Percentiles rank a stretch among this genome's conserved stretches.
phyloP scores from a whole-genome alignment of 2,113 vertebrate species.

The Hemiprocne comata region DNA sequence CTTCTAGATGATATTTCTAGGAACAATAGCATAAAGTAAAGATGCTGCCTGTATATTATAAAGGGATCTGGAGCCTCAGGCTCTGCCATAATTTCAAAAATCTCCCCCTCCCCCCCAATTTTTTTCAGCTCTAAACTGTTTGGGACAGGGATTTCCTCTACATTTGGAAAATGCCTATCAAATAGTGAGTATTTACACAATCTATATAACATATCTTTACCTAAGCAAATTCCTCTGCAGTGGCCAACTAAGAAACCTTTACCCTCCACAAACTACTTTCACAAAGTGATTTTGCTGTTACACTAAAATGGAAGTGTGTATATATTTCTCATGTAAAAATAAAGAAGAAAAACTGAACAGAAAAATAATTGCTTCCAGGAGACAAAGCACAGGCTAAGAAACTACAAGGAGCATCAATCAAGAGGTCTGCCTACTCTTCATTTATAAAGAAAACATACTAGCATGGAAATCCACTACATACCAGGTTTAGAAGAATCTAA shows the following conservation, averaged over 20 bases:
- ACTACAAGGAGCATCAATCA: not conserved
- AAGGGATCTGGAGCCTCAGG: not conserved
- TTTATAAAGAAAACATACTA: not conserved
- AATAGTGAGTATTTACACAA: not conserved
- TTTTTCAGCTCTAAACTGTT: not conserved
- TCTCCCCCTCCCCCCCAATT: accelerated
- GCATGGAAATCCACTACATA: not conserved
- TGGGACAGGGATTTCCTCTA: not conserved
- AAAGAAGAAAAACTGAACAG: not conserved
- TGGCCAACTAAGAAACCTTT: not conserved
- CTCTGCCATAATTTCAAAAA: not conserved
- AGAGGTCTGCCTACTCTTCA: not conserved
- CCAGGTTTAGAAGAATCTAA: not conserved
- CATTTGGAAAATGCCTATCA: not conserved
- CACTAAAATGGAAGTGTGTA: not conserved
- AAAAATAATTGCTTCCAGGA: not conserved
- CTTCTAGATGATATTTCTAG: not conserved
- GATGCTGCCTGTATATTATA: not conserved
- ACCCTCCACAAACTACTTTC: not conserved
- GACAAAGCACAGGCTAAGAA: not conserved
- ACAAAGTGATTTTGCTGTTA: not conserved
- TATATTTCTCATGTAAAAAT: not conserved
- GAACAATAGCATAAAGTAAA: not conserved
- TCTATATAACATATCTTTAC: not conserved
- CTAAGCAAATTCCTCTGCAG: not conserved